phyloP scores from a whole-genome alignment of 2,888 invertebrate genomes.

The Mycogona germanica region DNA sequence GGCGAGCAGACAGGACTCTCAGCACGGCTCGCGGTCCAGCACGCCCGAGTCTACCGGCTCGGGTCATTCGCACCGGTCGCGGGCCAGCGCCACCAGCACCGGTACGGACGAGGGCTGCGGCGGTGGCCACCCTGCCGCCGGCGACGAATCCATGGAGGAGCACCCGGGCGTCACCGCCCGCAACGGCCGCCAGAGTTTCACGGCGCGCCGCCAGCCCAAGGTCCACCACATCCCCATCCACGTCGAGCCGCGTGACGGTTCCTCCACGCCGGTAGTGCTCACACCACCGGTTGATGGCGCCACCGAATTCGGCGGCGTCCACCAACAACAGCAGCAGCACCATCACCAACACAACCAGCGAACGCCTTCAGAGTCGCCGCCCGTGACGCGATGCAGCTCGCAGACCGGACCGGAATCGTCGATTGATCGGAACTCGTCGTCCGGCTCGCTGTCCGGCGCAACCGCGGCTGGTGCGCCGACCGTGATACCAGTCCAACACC shows the following conservation, averaged over 20 bases:
- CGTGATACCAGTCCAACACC: no score
- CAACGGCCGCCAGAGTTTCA: constrained; percentile 5
- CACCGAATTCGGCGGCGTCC: background rate
- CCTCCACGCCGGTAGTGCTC: constrained; percentile 8
- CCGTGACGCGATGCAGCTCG: background rate
- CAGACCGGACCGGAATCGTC: background rate
- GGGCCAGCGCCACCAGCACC: background rate
- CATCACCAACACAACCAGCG: background rate
- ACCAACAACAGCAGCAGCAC: background rate
- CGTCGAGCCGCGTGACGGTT: constrained; percentile 64
- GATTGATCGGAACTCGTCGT: no score
- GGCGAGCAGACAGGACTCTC: constrained; percentile 18
- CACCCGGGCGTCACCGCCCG: constrained; percentile 17
- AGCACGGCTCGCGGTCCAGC: constrained; percentile 16
- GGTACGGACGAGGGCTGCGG: background rate
- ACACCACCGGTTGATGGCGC: constrained; percentile 7
- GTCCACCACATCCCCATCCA: constrained; percentile 78
- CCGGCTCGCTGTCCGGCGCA: no score
- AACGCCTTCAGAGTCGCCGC: background rate
- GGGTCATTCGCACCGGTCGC: constrained; percentile 3
- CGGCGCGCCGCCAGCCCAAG: constrained; percentile 18
- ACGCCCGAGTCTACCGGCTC: constrained; percentile 14
- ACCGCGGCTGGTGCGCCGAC: background rate
- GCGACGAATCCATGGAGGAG: constrained; percentile 15
- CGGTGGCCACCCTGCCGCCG: background rate